phyloP scores from a whole-genome alignment of 2,888 invertebrate species.

The Ashinkailepas kermadecensis region DNA sequence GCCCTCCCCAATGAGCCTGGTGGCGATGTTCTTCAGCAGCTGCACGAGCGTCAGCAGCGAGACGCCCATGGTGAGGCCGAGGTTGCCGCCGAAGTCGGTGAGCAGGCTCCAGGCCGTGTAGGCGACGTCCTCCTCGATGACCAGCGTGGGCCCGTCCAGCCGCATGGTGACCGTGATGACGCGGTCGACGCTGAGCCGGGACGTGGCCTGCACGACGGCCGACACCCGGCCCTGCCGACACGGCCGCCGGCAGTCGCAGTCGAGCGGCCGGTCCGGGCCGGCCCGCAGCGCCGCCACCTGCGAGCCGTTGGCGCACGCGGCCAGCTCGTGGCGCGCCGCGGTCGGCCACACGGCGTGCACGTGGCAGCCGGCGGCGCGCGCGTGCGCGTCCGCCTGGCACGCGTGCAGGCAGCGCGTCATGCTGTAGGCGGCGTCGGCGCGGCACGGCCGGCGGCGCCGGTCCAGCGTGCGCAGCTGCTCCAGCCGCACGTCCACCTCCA shows the following conservation, averaged over 20 bases:
- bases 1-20: too few relatives aligned
- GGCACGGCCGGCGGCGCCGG: neutral
- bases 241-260: neutral
- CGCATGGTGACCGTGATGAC: neutral
- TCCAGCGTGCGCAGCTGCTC: neutral
- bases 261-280: neutral
- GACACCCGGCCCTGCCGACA: neutral
- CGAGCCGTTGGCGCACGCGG: neutral
- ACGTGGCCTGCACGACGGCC: neutral
- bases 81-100: constrained; percentile 10
- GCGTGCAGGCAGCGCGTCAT: neutral
- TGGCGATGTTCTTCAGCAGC: neutral
- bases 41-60: neutral
- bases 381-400: neutral
- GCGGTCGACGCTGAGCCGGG: neutral
- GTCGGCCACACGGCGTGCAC: neutral
- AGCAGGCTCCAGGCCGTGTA: neutral
- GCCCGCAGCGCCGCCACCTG: neutral
- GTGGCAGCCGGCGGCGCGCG: neutral
- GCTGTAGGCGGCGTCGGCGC: neutral
- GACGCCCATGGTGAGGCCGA: constrained; percentile 3
- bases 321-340: neutral
- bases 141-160: neutral
- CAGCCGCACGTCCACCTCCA: neutral
- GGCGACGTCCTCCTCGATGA: neutral